Evolutionary conservation across 2,113 vertebrate genomes (phyloP).

Genomic region (Apteryx mantelli): DNA sequence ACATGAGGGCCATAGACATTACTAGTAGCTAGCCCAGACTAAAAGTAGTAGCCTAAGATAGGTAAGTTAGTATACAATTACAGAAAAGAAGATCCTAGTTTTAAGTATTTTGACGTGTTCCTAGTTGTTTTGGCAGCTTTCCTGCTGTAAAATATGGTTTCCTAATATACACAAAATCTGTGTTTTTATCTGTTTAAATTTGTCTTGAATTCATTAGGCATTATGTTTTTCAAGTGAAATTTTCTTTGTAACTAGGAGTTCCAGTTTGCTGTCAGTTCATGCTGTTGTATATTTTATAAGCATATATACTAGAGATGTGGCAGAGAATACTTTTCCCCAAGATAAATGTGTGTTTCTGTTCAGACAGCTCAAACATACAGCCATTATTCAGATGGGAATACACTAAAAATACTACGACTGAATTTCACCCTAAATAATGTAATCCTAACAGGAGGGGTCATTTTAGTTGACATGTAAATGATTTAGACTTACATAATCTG

Average conservation of each 20-base stretch:
- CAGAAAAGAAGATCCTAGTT: neutral
- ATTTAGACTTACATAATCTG: neutral
- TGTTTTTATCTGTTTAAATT: constrained; percentile 45
- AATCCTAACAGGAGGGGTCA: neutral
- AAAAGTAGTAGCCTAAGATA: neutral
- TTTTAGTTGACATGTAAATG: neutral
- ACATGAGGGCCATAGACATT: rapidly evolving
- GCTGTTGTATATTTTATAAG: neutral
- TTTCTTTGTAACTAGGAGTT: neutral
- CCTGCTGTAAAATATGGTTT: constrained; percentile 42
- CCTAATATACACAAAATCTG: constrained; percentile 7
- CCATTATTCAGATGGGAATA: neutral
- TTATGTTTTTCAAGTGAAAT: neutral
- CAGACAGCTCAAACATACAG: neutral
- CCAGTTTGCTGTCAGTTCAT: neutral
- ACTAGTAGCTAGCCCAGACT: neutral
- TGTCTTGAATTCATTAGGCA: constrained; percentile 33
- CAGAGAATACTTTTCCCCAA: neutral
- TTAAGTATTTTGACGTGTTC: constrained; percentile 11
- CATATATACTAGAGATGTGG: too few species aligned
- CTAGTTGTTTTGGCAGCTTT: constrained; percentile 26
- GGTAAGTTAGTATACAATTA: neutral
- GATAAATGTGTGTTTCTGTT: neutral
- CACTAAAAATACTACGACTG: neutral
- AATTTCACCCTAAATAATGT: neutral